These are phyloP conservation scores for Dendronephthya gigantea DNA, from an alignment of 64 coral and sea anemone genomes.

Conservation along the genomic window DNA sequence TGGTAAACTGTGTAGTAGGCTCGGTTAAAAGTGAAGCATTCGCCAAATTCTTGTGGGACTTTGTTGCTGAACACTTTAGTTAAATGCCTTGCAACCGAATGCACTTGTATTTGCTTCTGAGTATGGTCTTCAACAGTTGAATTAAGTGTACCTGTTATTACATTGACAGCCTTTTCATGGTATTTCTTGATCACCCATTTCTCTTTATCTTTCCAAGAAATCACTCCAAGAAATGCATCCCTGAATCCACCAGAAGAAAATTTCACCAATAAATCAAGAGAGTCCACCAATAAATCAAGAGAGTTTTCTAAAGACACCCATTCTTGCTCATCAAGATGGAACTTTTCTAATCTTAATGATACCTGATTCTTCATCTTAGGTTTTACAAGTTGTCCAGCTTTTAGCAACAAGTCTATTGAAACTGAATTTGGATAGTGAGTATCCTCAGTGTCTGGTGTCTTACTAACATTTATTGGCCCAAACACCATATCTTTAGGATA, in stretches of 20 bases:
- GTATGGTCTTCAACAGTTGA: not conserved
- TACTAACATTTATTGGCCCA: not conserved
- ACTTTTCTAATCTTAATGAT: not conserved
- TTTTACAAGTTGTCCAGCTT: not conserved
- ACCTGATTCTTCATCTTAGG: not conserved
- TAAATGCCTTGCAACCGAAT: not conserved
- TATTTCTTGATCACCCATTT: not conserved
- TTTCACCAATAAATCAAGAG: too few relatives aligned
- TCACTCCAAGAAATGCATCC: not conserved
- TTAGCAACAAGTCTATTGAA: not conserved
- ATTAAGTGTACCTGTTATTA: not conserved
- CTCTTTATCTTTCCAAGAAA: not conserved
- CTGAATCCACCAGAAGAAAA: not conserved
- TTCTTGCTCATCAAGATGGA: not conserved
- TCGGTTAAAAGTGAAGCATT: not conserved
- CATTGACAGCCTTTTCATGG: not conserved
- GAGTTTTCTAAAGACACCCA: not conserved
- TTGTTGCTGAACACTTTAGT: not conserved
- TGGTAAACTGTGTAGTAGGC: not conserved
- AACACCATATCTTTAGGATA: not conserved
- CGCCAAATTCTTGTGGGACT: not conserved
- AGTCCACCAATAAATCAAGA: not conserved
- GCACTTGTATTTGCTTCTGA: not conserved
- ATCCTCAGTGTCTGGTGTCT: not conserved
- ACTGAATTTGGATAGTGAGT: not conserved